phyloP scores from a whole-genome alignment of 1,140 invertebrate genomes.

The Brachionus calyciflorus region DNA sequence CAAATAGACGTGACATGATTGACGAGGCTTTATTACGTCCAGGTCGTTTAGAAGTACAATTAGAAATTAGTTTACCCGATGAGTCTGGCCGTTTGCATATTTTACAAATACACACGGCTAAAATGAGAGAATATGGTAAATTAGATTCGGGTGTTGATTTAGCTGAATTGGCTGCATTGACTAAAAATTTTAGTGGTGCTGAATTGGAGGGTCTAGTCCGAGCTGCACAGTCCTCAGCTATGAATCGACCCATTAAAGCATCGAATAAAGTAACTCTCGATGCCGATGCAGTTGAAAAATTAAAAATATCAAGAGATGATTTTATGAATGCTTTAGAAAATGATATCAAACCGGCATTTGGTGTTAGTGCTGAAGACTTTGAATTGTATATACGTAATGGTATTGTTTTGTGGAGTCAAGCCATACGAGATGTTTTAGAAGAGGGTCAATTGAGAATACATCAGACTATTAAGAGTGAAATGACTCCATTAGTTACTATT shows the following conservation, averaged over 20 bases:
- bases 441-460: conserved; percentile 86
- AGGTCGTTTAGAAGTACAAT: conserved; percentile 93
- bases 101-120: conserved; percentile 78
- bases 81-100: background rate
- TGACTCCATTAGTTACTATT: conserved; percentile 77
- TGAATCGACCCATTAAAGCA: conserved; percentile 92
- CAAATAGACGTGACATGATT: conserved; percentile 95
- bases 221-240: conserved; percentile 94
- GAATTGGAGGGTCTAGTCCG: conserved; percentile 97
- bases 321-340: conserved; percentile 92
- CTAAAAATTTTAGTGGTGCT: conserved; percentile 99
- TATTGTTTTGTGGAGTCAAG: conserved; percentile 84
- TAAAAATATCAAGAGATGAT: conserved; percentile 78
- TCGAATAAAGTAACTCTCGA: conserved; percentile 88
- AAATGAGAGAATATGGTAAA: conserved; percentile 87
- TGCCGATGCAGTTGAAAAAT: conserved; percentile 89
- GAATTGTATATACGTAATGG: conserved; percentile 78
- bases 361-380: conserved; percentile 78
- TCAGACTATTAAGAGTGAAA: conserved; percentile 71
- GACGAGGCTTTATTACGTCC: conserved; percentile 95
- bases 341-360: conserved; percentile 96
- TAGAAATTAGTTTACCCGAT: conserved; percentile 67
- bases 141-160: conserved; percentile 81
- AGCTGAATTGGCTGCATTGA: conserved; percentile 77
- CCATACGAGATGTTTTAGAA: conserved; percentile 76